Evolutionary conservation across 2,888 invertebrate genomes (phyloP).

Genomic region (Pristionchus arcanus): DNA sequence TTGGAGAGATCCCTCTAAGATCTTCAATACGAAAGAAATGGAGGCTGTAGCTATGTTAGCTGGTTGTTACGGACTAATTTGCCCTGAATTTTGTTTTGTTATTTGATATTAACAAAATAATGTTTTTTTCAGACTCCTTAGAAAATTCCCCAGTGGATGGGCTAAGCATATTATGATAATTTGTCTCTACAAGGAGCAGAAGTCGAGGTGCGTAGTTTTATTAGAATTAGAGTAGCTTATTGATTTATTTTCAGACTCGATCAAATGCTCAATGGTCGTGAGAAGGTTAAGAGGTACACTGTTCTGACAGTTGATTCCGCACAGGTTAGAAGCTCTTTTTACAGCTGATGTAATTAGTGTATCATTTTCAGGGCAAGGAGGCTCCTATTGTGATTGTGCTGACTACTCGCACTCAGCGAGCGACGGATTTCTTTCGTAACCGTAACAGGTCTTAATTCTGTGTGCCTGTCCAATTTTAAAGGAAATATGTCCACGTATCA

Average conservation of each 20-base stretch:
- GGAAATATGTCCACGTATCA: neutral
- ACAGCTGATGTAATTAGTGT: no score
- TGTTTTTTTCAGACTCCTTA: neutral
- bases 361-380: neutral
- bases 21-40: neutral
- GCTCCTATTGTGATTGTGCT: neutral
- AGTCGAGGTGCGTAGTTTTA: neutral
- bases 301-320: neutral
- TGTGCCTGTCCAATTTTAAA: no score
- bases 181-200: constrained; percentile 36
- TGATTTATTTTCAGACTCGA: no score
- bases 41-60: neutral
- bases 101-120: neutral
- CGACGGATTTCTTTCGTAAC: neutral
- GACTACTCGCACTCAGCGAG: neutral
- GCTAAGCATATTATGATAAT: neutral
- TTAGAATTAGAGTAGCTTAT: no score
- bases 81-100: no score
- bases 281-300: neutral
- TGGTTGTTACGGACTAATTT: no score
- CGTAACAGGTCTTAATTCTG: neutral
- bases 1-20: neutral
- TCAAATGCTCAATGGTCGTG: no score
- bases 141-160: neutral
- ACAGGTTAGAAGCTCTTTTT: no score